Percentiles rank a stretch among this genome's conserved stretches.
phyloP scores from a whole-genome alignment of 2,888 invertebrate genomes.

The Drosophila parthenogenetica region DNA sequence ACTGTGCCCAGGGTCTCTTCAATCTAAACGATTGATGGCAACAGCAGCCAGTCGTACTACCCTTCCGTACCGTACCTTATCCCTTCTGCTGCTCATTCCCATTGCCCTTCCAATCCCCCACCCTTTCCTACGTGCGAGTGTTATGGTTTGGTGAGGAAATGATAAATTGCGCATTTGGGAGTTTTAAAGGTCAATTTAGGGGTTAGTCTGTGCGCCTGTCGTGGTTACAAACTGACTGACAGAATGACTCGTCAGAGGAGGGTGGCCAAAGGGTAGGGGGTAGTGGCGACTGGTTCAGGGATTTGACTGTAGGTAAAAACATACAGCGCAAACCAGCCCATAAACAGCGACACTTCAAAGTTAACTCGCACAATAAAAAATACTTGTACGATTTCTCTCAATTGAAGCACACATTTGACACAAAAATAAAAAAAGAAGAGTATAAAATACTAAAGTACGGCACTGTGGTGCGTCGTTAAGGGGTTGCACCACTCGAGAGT shows the following conservation, averaged over 20 bases:
- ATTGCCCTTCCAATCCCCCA: background rate
- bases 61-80: background rate
- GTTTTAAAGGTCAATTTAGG: conserved; percentile 84
- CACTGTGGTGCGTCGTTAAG: conserved; percentile 24
- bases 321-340: conserved; percentile 34
- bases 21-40: conserved; percentile 73
- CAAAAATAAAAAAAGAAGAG: background rate
- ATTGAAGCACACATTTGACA: conserved; percentile 30
- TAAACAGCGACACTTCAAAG: conserved; percentile 75
- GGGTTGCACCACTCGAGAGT: conserved; percentile 50
- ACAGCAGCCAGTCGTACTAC: conserved; percentile 31
- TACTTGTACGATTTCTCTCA: conserved; percentile 52
- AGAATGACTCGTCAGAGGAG: conserved; percentile 24
- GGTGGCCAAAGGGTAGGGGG: background rate
- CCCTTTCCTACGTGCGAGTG: background rate
- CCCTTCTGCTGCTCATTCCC: too few species aligned
- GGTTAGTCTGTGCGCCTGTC: conserved; percentile 70
- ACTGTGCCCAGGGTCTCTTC: conserved; percentile 53
- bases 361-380: conserved; percentile 76
- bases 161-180: conserved; percentile 85
- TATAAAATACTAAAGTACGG: conserved; percentile 18
- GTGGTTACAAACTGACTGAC: conserved; percentile 62
- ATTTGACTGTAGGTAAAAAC: conserved; percentile 14
- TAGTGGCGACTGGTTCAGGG: conserved; percentile 1
- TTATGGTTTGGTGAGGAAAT: conserved; percentile 72